phyloP scores from a whole-genome alignment of 1,140 invertebrate species.

The Eurosta solidaginis region DNA sequence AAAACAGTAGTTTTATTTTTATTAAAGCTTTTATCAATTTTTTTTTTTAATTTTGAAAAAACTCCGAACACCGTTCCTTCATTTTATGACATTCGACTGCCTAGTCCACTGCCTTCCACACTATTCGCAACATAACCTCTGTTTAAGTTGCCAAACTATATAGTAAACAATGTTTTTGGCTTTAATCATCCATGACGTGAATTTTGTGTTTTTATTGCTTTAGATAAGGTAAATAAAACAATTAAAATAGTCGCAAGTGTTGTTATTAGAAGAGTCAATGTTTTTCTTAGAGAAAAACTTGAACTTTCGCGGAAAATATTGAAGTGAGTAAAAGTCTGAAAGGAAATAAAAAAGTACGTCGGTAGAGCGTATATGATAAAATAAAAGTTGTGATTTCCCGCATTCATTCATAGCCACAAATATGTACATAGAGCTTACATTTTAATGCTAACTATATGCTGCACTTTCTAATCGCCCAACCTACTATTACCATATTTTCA shows the following conservation, averaged over 20 bases:
- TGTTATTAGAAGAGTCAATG: not conserved
- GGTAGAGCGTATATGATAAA: not conserved
- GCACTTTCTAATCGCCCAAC: not conserved
- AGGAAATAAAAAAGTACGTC: not conserved
- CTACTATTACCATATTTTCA: slow-evolving; percentile 1
- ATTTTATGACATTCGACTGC: no score
- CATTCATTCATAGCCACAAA: not conserved
- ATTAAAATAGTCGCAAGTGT: not conserved
- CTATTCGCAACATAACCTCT: no score
- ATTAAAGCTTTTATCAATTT: no score
- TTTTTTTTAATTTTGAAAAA: no score
- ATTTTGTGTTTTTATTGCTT: slow-evolving; percentile 15
- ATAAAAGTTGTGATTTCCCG: not conserved
- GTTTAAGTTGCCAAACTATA: no score
- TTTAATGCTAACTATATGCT: not conserved
- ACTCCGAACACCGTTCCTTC: no score
- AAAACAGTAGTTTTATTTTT: no score
- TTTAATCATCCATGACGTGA: slow-evolving; percentile 23
- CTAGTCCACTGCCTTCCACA: no score
- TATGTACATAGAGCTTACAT: no score
- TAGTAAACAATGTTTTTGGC: no score
- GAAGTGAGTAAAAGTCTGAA: not conserved
- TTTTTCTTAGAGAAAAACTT: no score
- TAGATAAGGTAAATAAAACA: slow-evolving; percentile 24
- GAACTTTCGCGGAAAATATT: not conserved